Evolutionary conservation across 64 coral and sea anemone genomes (phyloP).

Genomic region (Acropora tenuis): DNA sequence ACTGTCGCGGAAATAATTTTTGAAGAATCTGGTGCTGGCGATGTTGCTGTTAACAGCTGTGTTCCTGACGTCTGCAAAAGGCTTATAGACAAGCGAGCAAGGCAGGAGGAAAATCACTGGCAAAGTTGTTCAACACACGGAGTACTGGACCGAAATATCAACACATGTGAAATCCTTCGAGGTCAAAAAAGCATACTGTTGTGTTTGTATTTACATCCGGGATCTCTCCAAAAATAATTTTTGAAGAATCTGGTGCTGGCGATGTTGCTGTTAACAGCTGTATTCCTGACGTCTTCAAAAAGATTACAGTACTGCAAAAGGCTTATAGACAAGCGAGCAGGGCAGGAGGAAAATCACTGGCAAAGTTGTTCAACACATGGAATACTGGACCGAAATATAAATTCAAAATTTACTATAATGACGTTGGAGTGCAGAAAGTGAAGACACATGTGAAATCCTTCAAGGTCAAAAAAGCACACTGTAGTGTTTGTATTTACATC

Average conservation of each 20-base stretch:
- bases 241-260: slow-evolving; percentile 11
- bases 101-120: slow-evolving; percentile 10
- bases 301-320: too few species aligned
- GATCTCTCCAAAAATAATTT: not conserved
- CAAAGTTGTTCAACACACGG: slow-evolving; percentile 6
- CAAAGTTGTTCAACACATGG: slow-evolving; percentile 7
- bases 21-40: slow-evolving; percentile 11
- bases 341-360: slow-evolving; percentile 12
- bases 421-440: not conserved
- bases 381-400: slow-evolving; percentile 1
- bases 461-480: too few species aligned
- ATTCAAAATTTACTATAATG: slow-evolving; percentile 12
- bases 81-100: not conserved
- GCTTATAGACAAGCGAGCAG: not conserved
- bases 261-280: not conserved
- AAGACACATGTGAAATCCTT: too few species aligned
- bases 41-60: not conserved
- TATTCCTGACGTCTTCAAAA: not conserved
- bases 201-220: too few species aligned
- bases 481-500: not conserved
- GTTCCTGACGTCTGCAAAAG: not conserved
- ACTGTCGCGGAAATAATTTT: slow-evolving; percentile 9
- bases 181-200: too few species aligned
- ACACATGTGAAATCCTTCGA: not conserved
- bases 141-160: slow-evolving; percentile 1